Evolutionary conservation across 2,113 vertebrate genomes (phyloP).

Genomic region (Rhinolophus sinicus): DNA sequence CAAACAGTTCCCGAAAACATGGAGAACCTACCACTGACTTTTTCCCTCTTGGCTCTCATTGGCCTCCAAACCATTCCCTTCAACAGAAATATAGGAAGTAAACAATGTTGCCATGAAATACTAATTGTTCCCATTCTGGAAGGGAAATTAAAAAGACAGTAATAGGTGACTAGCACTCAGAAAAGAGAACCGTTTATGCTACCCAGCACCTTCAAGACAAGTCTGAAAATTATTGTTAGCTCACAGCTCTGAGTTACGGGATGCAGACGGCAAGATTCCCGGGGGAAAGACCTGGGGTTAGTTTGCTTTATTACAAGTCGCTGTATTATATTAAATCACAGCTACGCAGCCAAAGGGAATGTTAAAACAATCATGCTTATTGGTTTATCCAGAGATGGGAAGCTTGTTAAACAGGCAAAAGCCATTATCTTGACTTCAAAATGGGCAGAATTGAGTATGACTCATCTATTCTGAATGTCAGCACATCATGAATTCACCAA

Average conservation of each 20-base stretch:
- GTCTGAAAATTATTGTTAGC: constrained; percentile 2
- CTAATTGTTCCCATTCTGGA: constrained; percentile 2
- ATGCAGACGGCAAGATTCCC: not conserved
- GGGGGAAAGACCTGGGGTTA: not conserved
- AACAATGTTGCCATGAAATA: constrained; percentile 12
- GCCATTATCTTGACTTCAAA: constrained; percentile 49
- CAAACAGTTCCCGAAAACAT: not conserved
- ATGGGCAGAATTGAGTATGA: not conserved
- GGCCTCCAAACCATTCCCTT: not conserved
- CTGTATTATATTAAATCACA: constrained; percentile 55
- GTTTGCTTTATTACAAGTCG: constrained; percentile 42
- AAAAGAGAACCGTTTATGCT: constrained; percentile 30
- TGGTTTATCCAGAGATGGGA: constrained; percentile 33
- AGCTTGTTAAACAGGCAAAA: constrained; percentile 58
- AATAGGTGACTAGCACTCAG: not conserved
- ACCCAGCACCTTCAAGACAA: not conserved
- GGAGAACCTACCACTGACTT: not conserved
- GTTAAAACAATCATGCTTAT: constrained; percentile 40
- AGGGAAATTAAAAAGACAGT: constrained; percentile 19
- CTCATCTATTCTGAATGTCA: constrained; percentile 46
- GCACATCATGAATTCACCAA: constrained; percentile 62
- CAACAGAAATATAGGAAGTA: not conserved
- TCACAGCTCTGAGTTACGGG: not conserved
- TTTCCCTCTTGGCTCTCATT: not conserved
- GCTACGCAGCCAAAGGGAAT: constrained; percentile 38